A percentile compares a stretch with the other conserved stretches of the same genome.
Conservation (phyloP, 2,888 invertebrate species). For the Mythimna ferrago region DNA sequence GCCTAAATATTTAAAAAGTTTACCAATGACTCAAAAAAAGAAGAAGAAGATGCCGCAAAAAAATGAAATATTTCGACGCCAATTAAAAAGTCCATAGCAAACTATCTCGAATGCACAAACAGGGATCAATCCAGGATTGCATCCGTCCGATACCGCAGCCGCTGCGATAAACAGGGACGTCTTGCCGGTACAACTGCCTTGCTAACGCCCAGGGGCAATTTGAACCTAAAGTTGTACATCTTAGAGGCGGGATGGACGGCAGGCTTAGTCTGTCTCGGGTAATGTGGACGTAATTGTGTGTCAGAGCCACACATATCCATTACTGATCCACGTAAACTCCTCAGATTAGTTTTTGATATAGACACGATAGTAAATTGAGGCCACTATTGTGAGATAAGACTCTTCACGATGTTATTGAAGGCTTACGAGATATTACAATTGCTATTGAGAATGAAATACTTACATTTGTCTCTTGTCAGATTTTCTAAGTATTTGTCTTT, state of each 20-base stretch:
- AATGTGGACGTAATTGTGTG: conserved; percentile 72
- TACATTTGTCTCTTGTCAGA: conserved; percentile 2
- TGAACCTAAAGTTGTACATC: conserved; percentile 17
- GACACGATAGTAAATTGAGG: conserved; percentile 43
- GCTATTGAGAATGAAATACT: conserved; percentile 16
- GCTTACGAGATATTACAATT: conserved; percentile 2
- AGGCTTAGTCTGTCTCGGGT: conserved; percentile 34
- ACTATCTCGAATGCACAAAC: conserved; percentile 34
- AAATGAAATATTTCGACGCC: background rate
- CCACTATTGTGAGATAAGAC: conserved; percentile 11
- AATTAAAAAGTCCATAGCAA: conserved; percentile 10
- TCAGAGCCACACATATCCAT: conserved; percentile 71
- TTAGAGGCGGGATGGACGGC: conserved; percentile 20
- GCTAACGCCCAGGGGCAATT: background rate
- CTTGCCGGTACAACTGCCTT: conserved; percentile 19
- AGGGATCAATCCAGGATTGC: conserved; percentile 59
- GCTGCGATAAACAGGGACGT: conserved; percentile 53
- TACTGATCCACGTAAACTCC: conserved; percentile 61
- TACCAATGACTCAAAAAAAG: too few species aligned
- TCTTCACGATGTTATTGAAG: conserved; percentile 40
- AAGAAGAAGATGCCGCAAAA: background rate
- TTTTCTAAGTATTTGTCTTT: background rate
- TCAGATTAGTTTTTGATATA: conserved; percentile 63
- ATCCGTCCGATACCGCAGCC: conserved; percentile 42
- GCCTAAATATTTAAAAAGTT: too few species aligned